Base-by-base conservation (phyloP, 2,113 vertebrate species). In the Dicentrarchus labrax region DNA sequence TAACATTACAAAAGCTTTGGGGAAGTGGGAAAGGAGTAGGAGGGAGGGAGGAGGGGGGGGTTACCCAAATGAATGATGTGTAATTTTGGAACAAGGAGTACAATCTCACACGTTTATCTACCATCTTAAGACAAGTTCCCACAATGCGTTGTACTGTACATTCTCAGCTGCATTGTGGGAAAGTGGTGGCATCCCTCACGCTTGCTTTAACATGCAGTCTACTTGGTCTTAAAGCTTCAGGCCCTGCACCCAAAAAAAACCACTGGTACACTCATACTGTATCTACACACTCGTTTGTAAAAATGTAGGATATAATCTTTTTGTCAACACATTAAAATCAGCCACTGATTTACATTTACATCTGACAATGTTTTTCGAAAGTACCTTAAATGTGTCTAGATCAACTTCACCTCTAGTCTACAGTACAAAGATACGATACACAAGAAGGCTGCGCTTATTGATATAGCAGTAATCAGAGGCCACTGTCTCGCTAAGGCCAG, bases 1-100 rank as follows among this genome's bases (percentile, higher is more conserved):
- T 91, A 93, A 94, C 94, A 93, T 95, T 94, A 91, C 90, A 95
- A 95, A 95, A 95, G 89, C 91, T 91, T 94, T 93, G 84, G 77
- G 86, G 91, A 72, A 68, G 75, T 70, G 84, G 82, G 78, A 45
- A 36, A 70, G 83, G 80, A 79, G 87, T 30, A 79, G 69, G 81
- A 60, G 16, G 39, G 57, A 12, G 73, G 80, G 24, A 43, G 68
- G 41, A 15, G 59, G 57, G 51, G 13, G 78, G 87, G 78, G 21
- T 78, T 77, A 90, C 91, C 89, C 85, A 92, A 91, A 94, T 84
- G 67, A 91, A 91, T 76, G 76, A 88, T 85, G 86, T 87, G 82
- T 91, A 59, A 86, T 91, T 90, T 91, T 91, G 89, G 91, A 94
- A 92, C 80, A 88, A 86, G 83, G 88, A 94, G 83, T 92, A 94